A percentile compares a stretch with the other conserved stretches of the same genome.
Conservation (phyloP, 1,140 invertebrate genomes). For the Tachypleus tridentatus region DNA sequence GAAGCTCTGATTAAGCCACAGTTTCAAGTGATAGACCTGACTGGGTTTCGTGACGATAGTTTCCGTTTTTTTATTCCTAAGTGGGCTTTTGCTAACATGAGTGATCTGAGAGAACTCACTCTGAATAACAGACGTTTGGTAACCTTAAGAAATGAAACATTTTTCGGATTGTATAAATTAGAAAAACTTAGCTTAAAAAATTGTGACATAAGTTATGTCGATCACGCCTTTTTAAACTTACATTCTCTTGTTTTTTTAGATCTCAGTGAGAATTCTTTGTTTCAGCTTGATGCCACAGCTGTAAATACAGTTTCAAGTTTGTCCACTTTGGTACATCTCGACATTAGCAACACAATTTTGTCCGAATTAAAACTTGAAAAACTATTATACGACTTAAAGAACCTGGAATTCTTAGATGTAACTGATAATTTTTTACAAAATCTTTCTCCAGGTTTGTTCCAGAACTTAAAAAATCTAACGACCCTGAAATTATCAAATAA, state of each 20-base stretch:
- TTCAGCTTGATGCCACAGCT: not conserved
- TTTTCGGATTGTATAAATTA: constrained; percentile 13
- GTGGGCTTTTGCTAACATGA: constrained; percentile 10
- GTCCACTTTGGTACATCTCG: no score
- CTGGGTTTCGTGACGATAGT: constrained; percentile 7
- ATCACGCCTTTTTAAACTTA: not conserved
- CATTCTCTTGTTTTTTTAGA: not conserved
- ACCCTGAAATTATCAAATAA: not conserved
- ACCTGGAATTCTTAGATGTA: not conserved
- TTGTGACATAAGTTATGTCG: constrained; percentile 9
- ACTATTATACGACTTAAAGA: not conserved
- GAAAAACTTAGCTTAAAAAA: constrained; percentile 13
- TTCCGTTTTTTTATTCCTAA: not conserved
- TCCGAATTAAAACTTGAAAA: not conserved
- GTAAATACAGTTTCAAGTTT: no score
- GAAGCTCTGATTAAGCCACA: constrained; percentile 9
- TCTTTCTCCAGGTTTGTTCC: not conserved
- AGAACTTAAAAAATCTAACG: not conserved
- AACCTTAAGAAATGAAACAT: constrained; percentile 6
- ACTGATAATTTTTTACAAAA: not conserved
- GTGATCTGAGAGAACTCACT: constrained; percentile 11
- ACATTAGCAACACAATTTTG: not conserved
- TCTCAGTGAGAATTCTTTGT: not conserved
- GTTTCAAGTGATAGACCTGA: constrained; percentile 6
- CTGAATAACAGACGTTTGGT: constrained; percentile 9